Base-by-base conservation (phyloP, 2,888 invertebrate species). In the Cecidostiba fungosa region DNA sequence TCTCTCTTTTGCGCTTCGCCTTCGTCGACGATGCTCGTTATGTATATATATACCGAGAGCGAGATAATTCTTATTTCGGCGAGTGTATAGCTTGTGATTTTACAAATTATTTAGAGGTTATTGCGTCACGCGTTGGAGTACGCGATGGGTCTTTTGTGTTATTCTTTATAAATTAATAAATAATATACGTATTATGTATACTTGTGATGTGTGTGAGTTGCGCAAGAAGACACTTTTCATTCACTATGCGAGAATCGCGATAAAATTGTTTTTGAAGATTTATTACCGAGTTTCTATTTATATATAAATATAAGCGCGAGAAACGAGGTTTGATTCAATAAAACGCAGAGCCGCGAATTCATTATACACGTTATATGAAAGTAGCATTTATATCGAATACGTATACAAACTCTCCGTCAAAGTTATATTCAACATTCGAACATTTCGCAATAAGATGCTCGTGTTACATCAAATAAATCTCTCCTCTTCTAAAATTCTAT, bases 61-160 rank as follows among this genome's bases (percentile, higher is more conserved):
- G 79, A 69, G 79, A 79, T 79, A 84, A 84, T 84, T 78, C 74
- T 84, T 74, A 84, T 84, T 84, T 84, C 74, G 84, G 10, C 47
- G 59, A 4, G 19, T 54, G 32, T n/a, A 16, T 59, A 29, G 8
- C 16, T 4, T 14, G 66, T 82, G 69, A 83, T 72, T 82, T 77
- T 77, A 77, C 70, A 83, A 77, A 83, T 83, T 83, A 77, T 83
- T 83, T 77, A 43, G 72, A 54, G n/a, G n/a, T 54, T 5, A n/a
- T 54, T 54, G 54, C 54, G 5, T 19, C 54, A n/a, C 54, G 19
- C 4, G 50, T 12, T 16, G 50, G 1, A 19, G 59, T 16, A 5
- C 36, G 26, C 77, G 36, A 47, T 12, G 50, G n/a, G n/a, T n/a
- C n/a, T n/a, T n/a, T n/a, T n/a, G n/a, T n/a, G n/a, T n/a, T n/a